Base-by-base conservation (phyloP, 1,140 invertebrate genomes). In the Triops cancriformis region DNA sequence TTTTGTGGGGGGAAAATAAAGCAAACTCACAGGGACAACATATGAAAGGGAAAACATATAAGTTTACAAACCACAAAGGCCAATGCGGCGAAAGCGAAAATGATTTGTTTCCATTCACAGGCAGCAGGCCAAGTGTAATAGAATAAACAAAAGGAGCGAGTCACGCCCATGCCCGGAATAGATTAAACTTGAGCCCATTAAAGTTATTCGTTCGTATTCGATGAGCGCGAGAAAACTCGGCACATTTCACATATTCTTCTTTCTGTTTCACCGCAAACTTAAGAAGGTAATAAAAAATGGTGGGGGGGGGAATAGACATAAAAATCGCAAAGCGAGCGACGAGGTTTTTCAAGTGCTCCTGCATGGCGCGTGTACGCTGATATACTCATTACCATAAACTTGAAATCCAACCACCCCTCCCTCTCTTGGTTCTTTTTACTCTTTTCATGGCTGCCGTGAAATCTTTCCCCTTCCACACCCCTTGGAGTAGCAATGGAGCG, bases 331-430 rank as follows among this genome's bases (percentile, higher is more conserved):
- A 64, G 51, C 51, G 23, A 64, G 14, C 18, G 23, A 23, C n/a
- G 51, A 64, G n/a, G 51, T 23, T 18, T 37, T 37, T 64, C 51
- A 64, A 64, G 51, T 64, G 51, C 51, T 64, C 51, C 18, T n/a
- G 51, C 51, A 64, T n/a, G 51, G 51, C 51, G 51, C 51, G 51
- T 64, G 51, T 64, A 64, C 51, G 18, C 51, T 18, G 18, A 18
- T 18, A 64, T 64, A 64, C 51, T 64, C 51, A 64, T 64, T 64
- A 64, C 51, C 51, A 64, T 64, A 64, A 64, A 64, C 51, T 64
- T 64, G 51, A 64, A 64, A 64, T 64, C 51, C 51, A 23, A 23
- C 51, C 14, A 64, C 23, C n/a, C 51, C 51, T 37, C 31, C 31
- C 31, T 37, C 31, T 4, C 31, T 37, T 37, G 51, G 10, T 23